These are phyloP conservation scores for Drosophila mayaguana DNA, from an alignment of 2,888 invertebrate genomes.

Conservation along the genomic window DNA sequence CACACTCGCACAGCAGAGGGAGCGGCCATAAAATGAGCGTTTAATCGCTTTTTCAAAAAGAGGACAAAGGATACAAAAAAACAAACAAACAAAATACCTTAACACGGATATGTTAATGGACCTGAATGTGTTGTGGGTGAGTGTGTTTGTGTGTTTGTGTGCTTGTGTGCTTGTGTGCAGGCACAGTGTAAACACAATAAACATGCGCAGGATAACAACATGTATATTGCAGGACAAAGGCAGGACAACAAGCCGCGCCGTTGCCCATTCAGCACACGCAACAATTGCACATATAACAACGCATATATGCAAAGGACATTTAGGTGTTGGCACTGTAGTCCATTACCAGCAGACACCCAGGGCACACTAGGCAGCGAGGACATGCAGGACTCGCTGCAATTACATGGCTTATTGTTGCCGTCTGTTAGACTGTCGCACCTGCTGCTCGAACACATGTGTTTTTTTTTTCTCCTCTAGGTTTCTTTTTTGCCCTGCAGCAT, in stretches of 20 bases:
- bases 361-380: not conserved
- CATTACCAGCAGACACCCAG: conserved; percentile 44
- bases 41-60: conserved; percentile 48
- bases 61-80: conserved; percentile 3
- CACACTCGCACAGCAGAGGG: conserved; percentile 4
- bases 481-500: not conserved
- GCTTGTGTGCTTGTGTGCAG: conserved; percentile 28
- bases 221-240: conserved; percentile 18
- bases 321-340: conserved; percentile 37
- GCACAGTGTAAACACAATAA: conserved; percentile 52
- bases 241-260: conserved; percentile 23
- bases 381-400: conserved; percentile 8
- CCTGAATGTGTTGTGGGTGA: conserved; percentile 20
- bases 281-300: conserved; percentile 35
- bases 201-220: conserved; percentile 55
- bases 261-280: conserved; percentile 53
- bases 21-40: conserved; percentile 45
- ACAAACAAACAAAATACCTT: conserved; percentile 22
- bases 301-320: conserved; percentile 27
- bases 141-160: conserved; percentile 20
- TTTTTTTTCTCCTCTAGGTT: not conserved
- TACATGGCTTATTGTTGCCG: conserved; percentile 30
- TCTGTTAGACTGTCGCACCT: conserved; percentile 13
- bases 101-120: conserved; percentile 28
- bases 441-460: conserved; percentile 20